Percentiles rank a stretch among this genome's conserved stretches.
These are phyloP conservation scores for Graptemys geographica DNA, from an alignment of 2,797 vertebrate genomes.

Conservation along the genomic window DNA sequence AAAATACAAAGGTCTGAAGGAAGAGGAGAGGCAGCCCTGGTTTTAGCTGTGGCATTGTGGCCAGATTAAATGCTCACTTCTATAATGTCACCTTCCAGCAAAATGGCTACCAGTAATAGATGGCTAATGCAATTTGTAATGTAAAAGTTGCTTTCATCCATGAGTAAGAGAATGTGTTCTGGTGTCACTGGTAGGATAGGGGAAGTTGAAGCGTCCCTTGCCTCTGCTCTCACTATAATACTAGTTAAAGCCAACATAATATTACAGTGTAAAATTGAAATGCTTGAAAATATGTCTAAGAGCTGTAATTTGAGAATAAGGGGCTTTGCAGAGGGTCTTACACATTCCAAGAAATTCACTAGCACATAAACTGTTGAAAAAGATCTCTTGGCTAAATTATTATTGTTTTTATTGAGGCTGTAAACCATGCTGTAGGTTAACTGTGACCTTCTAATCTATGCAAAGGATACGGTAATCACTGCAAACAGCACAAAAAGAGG, in stretches of 20 bases:
- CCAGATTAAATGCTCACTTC: not conserved
- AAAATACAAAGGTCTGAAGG: not conserved
- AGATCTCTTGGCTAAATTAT: not conserved
- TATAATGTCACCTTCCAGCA: not conserved
- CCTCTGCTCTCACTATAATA: not conserved
- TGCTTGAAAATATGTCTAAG: not conserved
- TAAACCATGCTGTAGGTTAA: not conserved
- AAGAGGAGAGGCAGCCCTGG: not conserved
- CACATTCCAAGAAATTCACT: not conserved
- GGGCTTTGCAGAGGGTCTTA: not conserved
- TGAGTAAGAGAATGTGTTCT: not conserved
- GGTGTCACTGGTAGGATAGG: not conserved
- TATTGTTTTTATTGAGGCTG: not conserved
- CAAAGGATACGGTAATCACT: not conserved
- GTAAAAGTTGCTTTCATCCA: constrained; percentile 7
- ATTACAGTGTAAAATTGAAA: not conserved
- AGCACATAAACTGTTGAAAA: not conserved
- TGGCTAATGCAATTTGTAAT: not conserved
- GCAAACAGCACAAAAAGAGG: not conserved
- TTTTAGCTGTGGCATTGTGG: not conserved
- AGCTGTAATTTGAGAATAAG: not conserved
- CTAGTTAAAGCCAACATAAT: not conserved
- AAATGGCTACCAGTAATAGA: not conserved
- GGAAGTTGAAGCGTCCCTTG: not conserved
- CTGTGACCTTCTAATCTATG: constrained; percentile 2